phyloP scores from a whole-genome alignment of 2,113 vertebrate genomes.

The Zapornia atra region DNA sequence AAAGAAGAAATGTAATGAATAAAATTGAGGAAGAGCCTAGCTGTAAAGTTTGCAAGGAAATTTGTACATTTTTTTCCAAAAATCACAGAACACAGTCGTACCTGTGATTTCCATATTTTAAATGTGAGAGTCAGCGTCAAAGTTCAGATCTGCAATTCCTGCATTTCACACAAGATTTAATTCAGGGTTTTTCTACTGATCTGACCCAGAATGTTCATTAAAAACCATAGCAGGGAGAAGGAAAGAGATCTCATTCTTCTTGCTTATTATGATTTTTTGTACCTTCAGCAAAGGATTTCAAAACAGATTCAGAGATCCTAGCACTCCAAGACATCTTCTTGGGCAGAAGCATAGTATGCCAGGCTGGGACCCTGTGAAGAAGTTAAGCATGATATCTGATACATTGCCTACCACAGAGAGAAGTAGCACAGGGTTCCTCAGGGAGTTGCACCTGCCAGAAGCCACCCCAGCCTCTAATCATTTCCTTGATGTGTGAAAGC shows the following conservation, averaged over 20 bases:
- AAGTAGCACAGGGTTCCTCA: background rate
- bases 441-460: background rate
- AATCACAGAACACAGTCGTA: background rate
- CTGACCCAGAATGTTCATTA: background rate
- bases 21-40: background rate
- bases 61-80: background rate
- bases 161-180: background rate
- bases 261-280: background rate
- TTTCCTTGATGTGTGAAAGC: background rate
- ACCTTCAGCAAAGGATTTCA: background rate
- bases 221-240: background rate
- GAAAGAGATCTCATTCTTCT: background rate
- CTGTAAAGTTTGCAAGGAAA: background rate
- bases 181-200: background rate
- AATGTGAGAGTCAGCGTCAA: background rate
- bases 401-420: fast-evolving
- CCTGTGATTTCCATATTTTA: background rate
- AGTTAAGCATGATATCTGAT: background rate
- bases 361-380: background rate
- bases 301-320: background rate
- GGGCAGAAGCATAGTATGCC: background rate
- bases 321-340: background rate
- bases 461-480: background rate
- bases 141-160: background rate
- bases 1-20: background rate